phyloP scores from a whole-genome alignment of 2,113 vertebrate genomes.

The Dissostichus mawsoni region DNA sequence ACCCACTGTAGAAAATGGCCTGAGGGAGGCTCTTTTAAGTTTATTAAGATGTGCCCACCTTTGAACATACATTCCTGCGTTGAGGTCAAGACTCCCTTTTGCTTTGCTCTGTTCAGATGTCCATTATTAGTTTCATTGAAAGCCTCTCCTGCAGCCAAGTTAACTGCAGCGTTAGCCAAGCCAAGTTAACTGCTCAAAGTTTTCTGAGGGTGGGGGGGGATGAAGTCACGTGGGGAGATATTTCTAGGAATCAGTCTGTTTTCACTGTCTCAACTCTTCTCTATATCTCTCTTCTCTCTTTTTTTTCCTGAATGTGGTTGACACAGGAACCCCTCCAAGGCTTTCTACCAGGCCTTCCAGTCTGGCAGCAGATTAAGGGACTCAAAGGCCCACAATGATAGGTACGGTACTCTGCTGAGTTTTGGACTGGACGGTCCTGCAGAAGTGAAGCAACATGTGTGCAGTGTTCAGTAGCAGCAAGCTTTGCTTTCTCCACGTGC shows the following conservation, averaged over 20 bases:
- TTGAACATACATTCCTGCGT: constrained; percentile 41
- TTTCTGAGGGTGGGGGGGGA: not conserved
- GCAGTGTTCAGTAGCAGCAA: constrained; percentile 65
- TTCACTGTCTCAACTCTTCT: constrained; percentile 59
- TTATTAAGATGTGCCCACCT: constrained; percentile 52
- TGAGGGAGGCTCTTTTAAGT: constrained; percentile 37
- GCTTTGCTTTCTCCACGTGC: constrained; percentile 75
- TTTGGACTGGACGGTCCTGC: constrained; percentile 73
- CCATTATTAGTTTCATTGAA: constrained; percentile 3
- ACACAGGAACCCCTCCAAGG: constrained; percentile 96
- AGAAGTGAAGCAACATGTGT: constrained; percentile 66
- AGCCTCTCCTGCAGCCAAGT: not conserved
- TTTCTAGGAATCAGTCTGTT: constrained; percentile 50
- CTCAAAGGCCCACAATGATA: constrained; percentile 94
- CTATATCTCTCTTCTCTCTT: constrained; percentile 60
- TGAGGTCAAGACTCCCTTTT: constrained; percentile 15
- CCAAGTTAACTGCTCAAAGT: not conserved
- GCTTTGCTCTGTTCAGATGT: constrained; percentile 6
- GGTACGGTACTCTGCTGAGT: constrained; percentile 88
- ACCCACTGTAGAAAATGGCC: constrained; percentile 7
- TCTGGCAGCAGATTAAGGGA: constrained; percentile 91
- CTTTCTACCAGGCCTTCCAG: constrained; percentile 98
- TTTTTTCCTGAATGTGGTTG: constrained; percentile 74
- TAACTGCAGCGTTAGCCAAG: not conserved
- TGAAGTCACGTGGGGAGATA: not conserved